Evolutionary conservation across 92 coral and sea anemone genomes (phyloP).

Genomic region (Porites evermanni): DNA sequence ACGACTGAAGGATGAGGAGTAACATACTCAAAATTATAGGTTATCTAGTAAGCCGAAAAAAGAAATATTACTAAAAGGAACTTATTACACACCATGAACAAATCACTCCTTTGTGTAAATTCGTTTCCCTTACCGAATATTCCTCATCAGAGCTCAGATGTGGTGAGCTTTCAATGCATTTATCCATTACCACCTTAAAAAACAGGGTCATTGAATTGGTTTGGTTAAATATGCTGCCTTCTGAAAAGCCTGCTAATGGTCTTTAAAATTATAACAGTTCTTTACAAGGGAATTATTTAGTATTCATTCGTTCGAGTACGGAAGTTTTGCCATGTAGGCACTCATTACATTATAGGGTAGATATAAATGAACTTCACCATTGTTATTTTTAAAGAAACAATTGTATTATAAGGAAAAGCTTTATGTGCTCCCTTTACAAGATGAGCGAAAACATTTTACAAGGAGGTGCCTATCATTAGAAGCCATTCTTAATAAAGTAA

Average conservation of each 20-base stretch:
- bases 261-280: too few relatives aligned
- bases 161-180: constrained; percentile 71
- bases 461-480: too few relatives aligned
- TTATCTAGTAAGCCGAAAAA: constrained; percentile 36
- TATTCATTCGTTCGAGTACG: too few relatives aligned
- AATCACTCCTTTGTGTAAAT: not conserved
- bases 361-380: too few relatives aligned
- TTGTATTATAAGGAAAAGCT: too few relatives aligned
- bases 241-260: not conserved
- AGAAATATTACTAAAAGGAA: not conserved
- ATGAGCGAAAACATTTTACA: too few relatives aligned
- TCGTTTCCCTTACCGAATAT: constrained; percentile 51
- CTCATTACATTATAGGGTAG: too few relatives aligned
- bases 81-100: not conserved
- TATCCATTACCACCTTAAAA: constrained; percentile 72
- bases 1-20: constrained; percentile 69
- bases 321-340: too few relatives aligned
- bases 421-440: too few relatives aligned
- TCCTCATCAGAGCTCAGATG: constrained; percentile 75
- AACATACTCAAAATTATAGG: constrained; percentile 67
- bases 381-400: too few relatives aligned
- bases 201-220: not conserved
- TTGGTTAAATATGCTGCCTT: not conserved
- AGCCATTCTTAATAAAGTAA: too few relatives aligned
- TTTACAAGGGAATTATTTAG: too few relatives aligned